Conservation (phyloP, 2,888 invertebrate genomes). For the Phortica okadai region DNA sequence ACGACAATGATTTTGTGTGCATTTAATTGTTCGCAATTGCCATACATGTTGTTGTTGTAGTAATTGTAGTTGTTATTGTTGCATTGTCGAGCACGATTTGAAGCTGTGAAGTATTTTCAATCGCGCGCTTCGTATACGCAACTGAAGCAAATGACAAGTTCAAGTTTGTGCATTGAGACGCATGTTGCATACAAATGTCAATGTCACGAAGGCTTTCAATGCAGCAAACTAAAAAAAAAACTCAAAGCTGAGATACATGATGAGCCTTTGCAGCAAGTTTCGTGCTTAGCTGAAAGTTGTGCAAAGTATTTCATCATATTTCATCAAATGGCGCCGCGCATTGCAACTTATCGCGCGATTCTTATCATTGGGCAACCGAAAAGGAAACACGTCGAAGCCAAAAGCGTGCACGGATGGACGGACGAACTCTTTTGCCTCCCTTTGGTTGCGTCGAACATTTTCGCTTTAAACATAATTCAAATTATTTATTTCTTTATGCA, state of each 20-base stretch:
- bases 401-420: not conserved
- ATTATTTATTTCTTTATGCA: conserved; percentile 49
- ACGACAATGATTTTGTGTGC: not conserved
- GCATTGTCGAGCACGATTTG: conserved; percentile 52
- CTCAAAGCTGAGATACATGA: not conserved
- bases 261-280: too few species aligned
- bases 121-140: not conserved
- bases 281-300: not conserved
- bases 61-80: conserved; percentile 47
- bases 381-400: not conserved
- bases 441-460: not conserved
- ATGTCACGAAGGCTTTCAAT: not conserved
- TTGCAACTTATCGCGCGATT: not conserved
- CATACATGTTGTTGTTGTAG: conserved; percentile 37
- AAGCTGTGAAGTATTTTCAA: not conserved
- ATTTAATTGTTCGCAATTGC: not conserved
- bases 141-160: conserved; percentile 24
- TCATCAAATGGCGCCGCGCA: not conserved
- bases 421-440: not conserved
- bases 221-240: not conserved
- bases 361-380: not conserved
- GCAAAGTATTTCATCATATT: not conserved
- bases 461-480: conserved; percentile 16
- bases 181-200: too few species aligned
- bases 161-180: conserved; percentile 10